Evolutionary conservation across 2,888 invertebrate species (phyloP).

Genomic region (Choristoneura rosaceana): DNA sequence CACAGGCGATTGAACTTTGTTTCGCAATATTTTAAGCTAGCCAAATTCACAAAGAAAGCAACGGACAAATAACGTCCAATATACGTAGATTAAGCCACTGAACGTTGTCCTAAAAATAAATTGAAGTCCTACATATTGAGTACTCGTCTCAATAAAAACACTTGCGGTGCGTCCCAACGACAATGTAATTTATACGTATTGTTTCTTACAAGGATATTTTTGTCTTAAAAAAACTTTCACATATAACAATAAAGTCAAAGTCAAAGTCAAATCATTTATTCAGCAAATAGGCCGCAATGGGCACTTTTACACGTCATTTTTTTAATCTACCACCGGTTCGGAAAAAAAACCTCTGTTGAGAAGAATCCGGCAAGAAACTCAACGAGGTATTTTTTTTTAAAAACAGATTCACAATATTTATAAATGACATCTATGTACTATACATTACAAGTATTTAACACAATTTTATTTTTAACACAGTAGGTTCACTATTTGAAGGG

Average conservation of each 20-base stretch:
- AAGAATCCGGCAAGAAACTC: too few relatives aligned
- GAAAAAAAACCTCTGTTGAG: too few relatives aligned
- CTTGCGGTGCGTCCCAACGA: background rate
- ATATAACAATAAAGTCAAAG: background rate
- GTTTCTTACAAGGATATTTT: slow-evolving; percentile 21
- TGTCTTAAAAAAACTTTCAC: slow-evolving; percentile 24
- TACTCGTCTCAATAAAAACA: background rate
- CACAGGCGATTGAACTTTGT: background rate
- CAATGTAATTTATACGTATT: slow-evolving; percentile 17
- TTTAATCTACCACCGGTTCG: too few relatives aligned
- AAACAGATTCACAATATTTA: too few relatives aligned
- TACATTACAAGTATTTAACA: too few relatives aligned
- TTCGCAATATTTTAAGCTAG: background rate
- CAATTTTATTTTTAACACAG: too few relatives aligned
- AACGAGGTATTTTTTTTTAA: too few relatives aligned
- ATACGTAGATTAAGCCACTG: background rate
- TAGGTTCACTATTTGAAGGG: too few relatives aligned
- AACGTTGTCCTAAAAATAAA: background rate
- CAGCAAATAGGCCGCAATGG: too few relatives aligned
- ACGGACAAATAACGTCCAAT: background rate
- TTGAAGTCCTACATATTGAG: background rate
- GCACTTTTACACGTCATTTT: too few relatives aligned
- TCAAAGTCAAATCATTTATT: too few relatives aligned
- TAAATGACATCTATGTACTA: too few relatives aligned
- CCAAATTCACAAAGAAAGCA: background rate